Conservation (phyloP, 2,797 vertebrate genomes). For the Falco novaeseelandiae region DNA sequence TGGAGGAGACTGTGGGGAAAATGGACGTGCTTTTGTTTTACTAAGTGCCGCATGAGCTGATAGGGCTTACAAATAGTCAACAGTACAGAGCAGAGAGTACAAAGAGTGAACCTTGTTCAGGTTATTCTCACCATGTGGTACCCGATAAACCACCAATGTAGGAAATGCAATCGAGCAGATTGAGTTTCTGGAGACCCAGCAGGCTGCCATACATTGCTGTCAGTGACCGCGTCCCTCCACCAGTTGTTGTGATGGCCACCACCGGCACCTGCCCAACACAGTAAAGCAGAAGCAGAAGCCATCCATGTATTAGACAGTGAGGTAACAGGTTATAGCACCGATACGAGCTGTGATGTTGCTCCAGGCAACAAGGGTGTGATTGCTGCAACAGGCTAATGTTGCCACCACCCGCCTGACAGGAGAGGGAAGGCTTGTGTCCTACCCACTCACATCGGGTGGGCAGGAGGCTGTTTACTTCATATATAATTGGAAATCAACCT, state of each 20-base stretch:
- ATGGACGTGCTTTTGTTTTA: not conserved
- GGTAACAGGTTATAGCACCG: not conserved
- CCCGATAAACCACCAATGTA: conserved; percentile 88
- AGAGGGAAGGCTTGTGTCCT: not conserved
- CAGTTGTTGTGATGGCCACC: conserved; percentile 85
- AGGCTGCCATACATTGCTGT: conserved; percentile 83
- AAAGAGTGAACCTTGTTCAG: not conserved
- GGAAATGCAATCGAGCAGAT: conserved; percentile 80
- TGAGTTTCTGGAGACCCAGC: conserved; percentile 82
- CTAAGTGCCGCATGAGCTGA: not conserved
- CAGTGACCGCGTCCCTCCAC: conserved; percentile 86
- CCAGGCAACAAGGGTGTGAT: not conserved
- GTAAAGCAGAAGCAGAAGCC: not conserved
- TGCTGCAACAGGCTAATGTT: not conserved
- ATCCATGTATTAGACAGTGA: not conserved
- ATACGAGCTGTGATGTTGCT: not conserved
- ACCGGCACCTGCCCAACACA: conserved; percentile 78
- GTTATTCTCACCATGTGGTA: conserved; percentile 85
- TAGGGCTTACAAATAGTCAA: not conserved
- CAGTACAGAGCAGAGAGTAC: not conserved
- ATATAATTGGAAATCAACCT: not conserved
- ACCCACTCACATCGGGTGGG: not conserved
- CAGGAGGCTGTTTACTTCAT: not conserved
- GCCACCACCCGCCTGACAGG: not conserved
- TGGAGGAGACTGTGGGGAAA: not conserved